These are phyloP conservation scores for Falcunculus frontatus DNA, from an alignment of 2,113 vertebrate species.

Conservation along the genomic window DNA sequence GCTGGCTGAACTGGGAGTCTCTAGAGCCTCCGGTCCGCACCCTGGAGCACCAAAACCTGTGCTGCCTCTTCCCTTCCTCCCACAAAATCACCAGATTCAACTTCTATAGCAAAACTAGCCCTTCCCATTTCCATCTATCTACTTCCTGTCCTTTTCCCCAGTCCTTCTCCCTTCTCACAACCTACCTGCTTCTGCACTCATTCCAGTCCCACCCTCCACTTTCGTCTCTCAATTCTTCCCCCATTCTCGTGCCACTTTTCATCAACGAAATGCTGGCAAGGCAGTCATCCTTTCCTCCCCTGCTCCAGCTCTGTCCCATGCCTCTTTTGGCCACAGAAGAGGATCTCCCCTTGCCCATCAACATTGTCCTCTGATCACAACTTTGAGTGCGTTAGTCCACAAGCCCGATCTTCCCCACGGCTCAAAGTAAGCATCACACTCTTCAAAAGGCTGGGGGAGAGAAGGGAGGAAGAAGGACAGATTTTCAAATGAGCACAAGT, in stretches of 20 bases:
- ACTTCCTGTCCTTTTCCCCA: background rate
- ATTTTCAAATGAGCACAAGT: background rate
- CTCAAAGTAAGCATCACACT: background rate
- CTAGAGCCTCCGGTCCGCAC: rapidly evolving
- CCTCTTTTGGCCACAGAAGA: background rate
- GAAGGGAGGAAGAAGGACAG: background rate
- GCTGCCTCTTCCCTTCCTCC: background rate
- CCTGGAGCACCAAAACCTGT: background rate
- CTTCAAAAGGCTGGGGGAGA: background rate
- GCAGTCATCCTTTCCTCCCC: background rate
- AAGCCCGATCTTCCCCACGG: rapidly evolving
- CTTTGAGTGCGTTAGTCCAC: rapidly evolving
- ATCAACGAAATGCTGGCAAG: background rate
- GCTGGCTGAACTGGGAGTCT: background rate
- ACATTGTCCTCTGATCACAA: background rate
- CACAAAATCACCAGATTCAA: background rate
- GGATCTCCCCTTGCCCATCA: background rate
- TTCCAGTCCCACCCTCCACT: background rate
- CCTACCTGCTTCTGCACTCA: background rate
- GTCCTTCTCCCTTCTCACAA: background rate
- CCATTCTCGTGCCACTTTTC: background rate
- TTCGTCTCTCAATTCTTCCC: background rate
- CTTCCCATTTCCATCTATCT: background rate
- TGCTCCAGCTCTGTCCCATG: background rate
- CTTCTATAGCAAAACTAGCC: background rate